phyloP scores from a whole-genome alignment of 2,113 vertebrate species.

The Piaya cayana region DNA sequence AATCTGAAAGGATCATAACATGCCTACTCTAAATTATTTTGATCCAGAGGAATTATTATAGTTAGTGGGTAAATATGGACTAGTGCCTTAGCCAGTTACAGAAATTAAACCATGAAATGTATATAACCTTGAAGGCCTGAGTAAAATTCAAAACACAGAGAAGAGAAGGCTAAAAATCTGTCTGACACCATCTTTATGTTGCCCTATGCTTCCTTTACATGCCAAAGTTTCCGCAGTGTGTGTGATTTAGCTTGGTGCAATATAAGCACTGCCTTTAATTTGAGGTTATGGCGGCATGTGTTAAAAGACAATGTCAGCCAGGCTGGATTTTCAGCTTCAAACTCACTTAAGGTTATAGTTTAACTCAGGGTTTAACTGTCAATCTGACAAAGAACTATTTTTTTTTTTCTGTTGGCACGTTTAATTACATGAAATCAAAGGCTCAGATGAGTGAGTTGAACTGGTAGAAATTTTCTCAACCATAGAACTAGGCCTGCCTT shows the following conservation, averaged over 20 bases:
- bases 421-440: not conserved
- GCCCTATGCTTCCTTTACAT: not conserved
- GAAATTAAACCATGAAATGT: constrained; percentile 21
- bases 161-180: not conserved
- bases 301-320: constrained; percentile 42
- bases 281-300: not conserved
- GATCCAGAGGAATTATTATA: constrained; percentile 29
- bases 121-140: constrained; percentile 11
- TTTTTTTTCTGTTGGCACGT: not conserved
- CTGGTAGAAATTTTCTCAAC: not conserved
- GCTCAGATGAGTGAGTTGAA: not conserved
- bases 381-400: not conserved
- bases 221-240: not conserved
- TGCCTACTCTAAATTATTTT: constrained; percentile 27
- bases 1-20: constrained; percentile 13
- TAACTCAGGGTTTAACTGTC: not conserved
- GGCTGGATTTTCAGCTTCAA: constrained; percentile 29
- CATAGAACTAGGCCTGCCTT: not conserved
- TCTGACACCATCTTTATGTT: constrained; percentile 10
- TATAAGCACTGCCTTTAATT: constrained; percentile 10
- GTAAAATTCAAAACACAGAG: constrained; percentile 16
- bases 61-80: constrained; percentile 26
- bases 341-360: not conserved
- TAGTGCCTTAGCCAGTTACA: constrained; percentile 9
- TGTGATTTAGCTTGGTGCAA: not conserved